Evolutionary conservation across 2,113 vertebrate species (phyloP).

Genomic region (Stercorarius parasiticus): DNA sequence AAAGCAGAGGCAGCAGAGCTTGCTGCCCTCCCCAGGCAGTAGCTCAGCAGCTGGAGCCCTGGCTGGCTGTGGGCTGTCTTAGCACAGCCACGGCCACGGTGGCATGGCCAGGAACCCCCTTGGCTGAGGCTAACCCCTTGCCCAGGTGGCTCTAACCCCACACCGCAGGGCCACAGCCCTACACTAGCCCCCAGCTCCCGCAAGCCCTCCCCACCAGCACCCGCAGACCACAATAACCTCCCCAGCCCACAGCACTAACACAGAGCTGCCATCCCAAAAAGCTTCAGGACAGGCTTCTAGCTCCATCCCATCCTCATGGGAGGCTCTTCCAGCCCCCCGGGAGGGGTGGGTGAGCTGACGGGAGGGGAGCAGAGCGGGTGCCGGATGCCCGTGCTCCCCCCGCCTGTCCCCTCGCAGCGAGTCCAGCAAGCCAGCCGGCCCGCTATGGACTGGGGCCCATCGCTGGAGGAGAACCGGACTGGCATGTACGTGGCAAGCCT

Average conservation of each 20-base stretch:
- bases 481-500: constrained; percentile 78
- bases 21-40: not conserved
- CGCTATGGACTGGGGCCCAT: constrained; percentile 79
- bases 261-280: not conserved
- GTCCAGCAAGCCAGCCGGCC: constrained; percentile 79
- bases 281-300: not conserved
- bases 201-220: not conserved
- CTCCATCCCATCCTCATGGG: rapidly evolving
- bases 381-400: not conserved
- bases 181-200: not conserved
- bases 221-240: not conserved
- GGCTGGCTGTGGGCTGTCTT: not conserved
- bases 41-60: not conserved
- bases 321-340: not conserved
- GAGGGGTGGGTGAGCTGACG: not conserved
- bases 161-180: not conserved
- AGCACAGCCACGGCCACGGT: not conserved
- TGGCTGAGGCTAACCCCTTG: not conserved
- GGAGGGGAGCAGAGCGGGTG: not conserved
- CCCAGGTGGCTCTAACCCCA: not conserved
- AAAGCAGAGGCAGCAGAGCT: not conserved
- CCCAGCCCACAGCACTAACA: no score
- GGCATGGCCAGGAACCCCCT: not conserved
- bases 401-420: constrained; percentile 46
- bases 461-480: constrained; percentile 79